Percentiles rank a stretch among this genome's conserved stretches.
phyloP scores from a whole-genome alignment of 2,113 vertebrate genomes.

The Cercocebus atys region DNA sequence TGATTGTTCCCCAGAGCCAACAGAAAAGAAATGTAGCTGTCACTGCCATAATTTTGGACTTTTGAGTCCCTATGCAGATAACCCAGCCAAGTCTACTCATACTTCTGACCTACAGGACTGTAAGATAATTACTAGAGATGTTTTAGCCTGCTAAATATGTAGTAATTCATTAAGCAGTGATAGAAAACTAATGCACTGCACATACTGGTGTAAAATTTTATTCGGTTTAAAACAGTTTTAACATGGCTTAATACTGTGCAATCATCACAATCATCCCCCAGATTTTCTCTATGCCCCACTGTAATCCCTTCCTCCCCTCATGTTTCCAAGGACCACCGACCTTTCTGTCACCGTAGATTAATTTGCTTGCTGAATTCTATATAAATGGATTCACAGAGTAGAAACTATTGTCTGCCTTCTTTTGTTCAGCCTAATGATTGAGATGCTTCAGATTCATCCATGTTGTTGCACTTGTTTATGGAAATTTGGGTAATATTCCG shows the following conservation, averaged over 20 bases:
- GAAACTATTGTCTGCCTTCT: neutral
- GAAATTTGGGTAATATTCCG: neutral
- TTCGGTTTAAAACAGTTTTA: neutral
- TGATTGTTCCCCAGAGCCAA: neutral
- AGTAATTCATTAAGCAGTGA: neutral
- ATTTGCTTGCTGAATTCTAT: neutral
- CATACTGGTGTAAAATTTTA: neutral
- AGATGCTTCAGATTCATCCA: neutral
- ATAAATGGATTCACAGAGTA: neutral
- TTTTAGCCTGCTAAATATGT: constrained; percentile 1
- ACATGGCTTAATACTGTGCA: neutral
- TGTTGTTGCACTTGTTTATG: neutral
- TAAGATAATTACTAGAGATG: neutral
- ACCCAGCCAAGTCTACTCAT: neutral
- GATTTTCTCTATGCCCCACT: neutral
- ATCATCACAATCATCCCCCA: neutral
- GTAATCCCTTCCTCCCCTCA: neutral
- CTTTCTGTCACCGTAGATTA: neutral
- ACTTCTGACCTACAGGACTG: neutral
- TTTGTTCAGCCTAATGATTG: neutral
- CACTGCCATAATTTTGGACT: neutral
- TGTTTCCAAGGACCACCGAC: neutral
- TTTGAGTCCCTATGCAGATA: neutral
- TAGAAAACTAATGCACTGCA: neutral
- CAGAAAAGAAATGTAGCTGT: neutral